phyloP scores from a whole-genome alignment of 1,140 invertebrate species.

The Pogonus chalceus region DNA sequence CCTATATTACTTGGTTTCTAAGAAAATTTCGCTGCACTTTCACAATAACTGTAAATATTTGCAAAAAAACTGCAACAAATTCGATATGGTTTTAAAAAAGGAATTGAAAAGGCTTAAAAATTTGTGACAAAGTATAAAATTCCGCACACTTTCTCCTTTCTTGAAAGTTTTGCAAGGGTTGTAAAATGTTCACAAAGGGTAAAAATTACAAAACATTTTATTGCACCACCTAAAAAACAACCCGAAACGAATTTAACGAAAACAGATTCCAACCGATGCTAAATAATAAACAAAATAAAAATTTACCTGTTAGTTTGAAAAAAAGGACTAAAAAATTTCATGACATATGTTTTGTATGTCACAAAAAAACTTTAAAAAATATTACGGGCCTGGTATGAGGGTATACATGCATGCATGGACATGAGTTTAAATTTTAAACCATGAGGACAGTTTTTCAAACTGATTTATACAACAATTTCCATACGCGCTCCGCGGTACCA shows the following conservation, averaged over 20 bases:
- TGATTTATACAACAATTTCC: not conserved
- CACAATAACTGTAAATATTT: too few species aligned
- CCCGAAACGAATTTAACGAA: too few species aligned
- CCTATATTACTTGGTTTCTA: too few species aligned
- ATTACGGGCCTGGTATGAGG: not conserved
- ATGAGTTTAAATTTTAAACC: not conserved
- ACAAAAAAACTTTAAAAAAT: not conserved
- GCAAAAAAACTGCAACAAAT: too few species aligned
- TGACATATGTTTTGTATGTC: too few species aligned
- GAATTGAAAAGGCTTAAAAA: not conserved
- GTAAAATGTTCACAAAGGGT: not conserved
- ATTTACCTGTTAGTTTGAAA: too few species aligned
- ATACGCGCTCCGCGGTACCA: slow-evolving; percentile 7
- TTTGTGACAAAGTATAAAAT: not conserved
- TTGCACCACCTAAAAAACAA: too few species aligned
- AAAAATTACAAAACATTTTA: not conserved
- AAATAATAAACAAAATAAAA: too few species aligned
- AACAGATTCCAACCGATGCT: too few species aligned
- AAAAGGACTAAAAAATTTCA: too few species aligned
- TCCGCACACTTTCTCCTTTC: not conserved
- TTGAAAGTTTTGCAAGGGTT: not conserved
- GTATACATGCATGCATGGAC: not conserved
- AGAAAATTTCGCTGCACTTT: too few species aligned
- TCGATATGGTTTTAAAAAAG: too few species aligned
- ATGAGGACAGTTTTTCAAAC: not conserved